Conservation (phyloP, 2,797 vertebrate genomes). For the Cuculus canorus region DNA sequence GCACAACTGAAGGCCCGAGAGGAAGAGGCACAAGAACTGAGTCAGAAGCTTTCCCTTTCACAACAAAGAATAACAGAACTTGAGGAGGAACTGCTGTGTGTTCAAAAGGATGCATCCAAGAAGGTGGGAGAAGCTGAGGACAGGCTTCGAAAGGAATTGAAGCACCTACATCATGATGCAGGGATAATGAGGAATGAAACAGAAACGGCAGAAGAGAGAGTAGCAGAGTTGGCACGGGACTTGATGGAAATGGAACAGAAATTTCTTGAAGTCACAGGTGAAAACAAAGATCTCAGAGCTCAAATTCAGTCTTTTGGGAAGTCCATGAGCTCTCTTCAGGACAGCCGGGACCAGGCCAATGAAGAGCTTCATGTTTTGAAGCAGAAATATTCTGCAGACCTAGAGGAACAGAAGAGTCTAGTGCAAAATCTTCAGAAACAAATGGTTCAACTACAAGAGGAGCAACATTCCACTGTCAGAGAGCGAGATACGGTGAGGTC, state of each 20-base stretch:
- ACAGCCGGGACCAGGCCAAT: slow-evolving; percentile 84
- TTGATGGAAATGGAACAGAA: slow-evolving; percentile 90
- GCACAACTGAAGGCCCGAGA: slow-evolving; percentile 63
- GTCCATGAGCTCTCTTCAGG: slow-evolving; percentile 93
- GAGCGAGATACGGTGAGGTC: slow-evolving; percentile 37
- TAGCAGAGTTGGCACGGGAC: slow-evolving; percentile 93
- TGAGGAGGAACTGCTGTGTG: slow-evolving; percentile 71
- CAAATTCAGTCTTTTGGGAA: slow-evolving; percentile 90
- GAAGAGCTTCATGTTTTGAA: slow-evolving; percentile 73
- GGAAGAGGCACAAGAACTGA: slow-evolving; percentile 66
- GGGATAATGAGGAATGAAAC: slow-evolving; percentile 94
- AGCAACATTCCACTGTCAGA: background rate
- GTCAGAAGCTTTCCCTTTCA: slow-evolving; percentile 49
- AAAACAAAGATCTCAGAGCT: slow-evolving; percentile 79
- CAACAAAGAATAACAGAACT: slow-evolving; percentile 81
- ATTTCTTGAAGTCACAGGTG: slow-evolving; percentile 84
- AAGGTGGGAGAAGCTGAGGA: slow-evolving; percentile 78
- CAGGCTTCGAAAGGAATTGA: slow-evolving; percentile 82
- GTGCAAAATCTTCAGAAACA: slow-evolving; percentile 56
- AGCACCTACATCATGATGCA: slow-evolving; percentile 89
- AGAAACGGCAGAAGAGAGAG: slow-evolving; percentile 94
- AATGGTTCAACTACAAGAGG: slow-evolving; percentile 58
- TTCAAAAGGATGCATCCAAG: slow-evolving; percentile 77
- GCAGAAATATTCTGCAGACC: slow-evolving; percentile 55
- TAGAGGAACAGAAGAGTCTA: slow-evolving; percentile 53